Evolutionary conservation across 2,888 invertebrate species (phyloP), one percentile per base, ranked within the genome.

Genomic region (Pseudococcus viburni): DNA sequence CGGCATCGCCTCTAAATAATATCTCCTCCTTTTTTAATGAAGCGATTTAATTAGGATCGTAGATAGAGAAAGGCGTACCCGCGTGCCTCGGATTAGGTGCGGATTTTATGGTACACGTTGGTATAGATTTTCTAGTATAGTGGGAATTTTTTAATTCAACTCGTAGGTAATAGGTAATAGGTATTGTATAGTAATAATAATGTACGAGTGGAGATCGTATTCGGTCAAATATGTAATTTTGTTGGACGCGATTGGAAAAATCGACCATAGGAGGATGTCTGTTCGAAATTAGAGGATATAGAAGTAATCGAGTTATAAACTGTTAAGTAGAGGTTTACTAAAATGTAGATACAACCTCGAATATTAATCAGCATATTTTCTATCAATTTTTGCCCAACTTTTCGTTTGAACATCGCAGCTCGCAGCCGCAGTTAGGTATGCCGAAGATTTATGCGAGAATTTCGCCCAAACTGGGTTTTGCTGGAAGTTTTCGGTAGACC

Each of bases 1-100:
- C 15, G 26, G 33, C 26, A 33, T 73, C 33, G 26, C 73, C 73
- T 9, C 26, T 26, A 26, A 8, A 22, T 17, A 12, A 12, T 64
- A 73, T 73, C 73, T 73, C 73, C 73, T 73, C 73, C 73, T 73
- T 73, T 33, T 73, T 33, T 73, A 73, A 73, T 33, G 73, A 73
- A 73, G 73, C 33, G 33, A 73, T 73, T 73, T 39, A 73, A 73
- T 73, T 73, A 73, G 73, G 73, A 73, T 73, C 73, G 73, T 33
- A 33, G 73, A 33, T 73, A 39, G 33, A 39, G 33, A 33, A 73
- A 73, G 73, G 33, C 26, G 73, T 12, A 33, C 33, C 73, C 33
- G 33, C 26, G 73, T 73, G 33, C 33, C 33, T 26, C 33, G 73
- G 8, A 33, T 73, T 73, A 73, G 33, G 33, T 73, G 64, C 64